Evolutionary conservation across 2,888 invertebrate genomes (phyloP).

Genomic region (Drosophila subquinaria): DNA sequence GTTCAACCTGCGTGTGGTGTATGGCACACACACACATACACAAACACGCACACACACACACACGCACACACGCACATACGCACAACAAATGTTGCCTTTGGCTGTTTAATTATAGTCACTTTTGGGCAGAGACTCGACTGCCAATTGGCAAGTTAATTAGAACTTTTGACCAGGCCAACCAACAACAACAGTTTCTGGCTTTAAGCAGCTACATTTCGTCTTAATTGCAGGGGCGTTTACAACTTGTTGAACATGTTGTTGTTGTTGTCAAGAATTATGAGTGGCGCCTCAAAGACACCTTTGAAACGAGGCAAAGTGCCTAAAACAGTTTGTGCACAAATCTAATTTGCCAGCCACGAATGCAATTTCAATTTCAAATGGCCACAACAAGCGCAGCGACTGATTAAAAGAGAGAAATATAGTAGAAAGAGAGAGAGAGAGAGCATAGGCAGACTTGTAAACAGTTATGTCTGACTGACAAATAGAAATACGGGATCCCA

Average conservation of each 20-base stretch:
- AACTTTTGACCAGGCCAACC: constrained; percentile 47
- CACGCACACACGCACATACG: constrained; percentile 12
- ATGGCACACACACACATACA: constrained; percentile 12
- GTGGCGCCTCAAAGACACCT: constrained; percentile 7
- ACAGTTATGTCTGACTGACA: background rate
- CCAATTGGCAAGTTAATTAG: constrained; percentile 73
- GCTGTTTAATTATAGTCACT: constrained; percentile 58
- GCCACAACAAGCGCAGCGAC: constrained; percentile 9
- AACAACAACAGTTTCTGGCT: constrained; percentile 37
- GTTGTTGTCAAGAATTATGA: constrained; percentile 11
- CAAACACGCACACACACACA: background rate
- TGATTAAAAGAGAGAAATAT: background rate
- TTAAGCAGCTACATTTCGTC: constrained; percentile 53
- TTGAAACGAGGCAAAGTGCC: background rate
- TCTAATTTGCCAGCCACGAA: constrained; percentile 61
- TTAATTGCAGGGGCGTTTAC: constrained; percentile 57
- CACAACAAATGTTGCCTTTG: constrained; percentile 29
- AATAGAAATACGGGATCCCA: too few species aligned
- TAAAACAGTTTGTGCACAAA: constrained; percentile 25
- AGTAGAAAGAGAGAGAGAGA: background rate
- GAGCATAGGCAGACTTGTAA: background rate
- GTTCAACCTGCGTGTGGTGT: constrained; percentile 19
- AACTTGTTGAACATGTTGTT: constrained; percentile 15
- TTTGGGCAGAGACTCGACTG: constrained; percentile 24
- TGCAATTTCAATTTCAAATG: constrained; percentile 62